Base-by-base conservation (phyloP, 2,797 vertebrate genomes). In the Poeciliopsis gracilis region DNA sequence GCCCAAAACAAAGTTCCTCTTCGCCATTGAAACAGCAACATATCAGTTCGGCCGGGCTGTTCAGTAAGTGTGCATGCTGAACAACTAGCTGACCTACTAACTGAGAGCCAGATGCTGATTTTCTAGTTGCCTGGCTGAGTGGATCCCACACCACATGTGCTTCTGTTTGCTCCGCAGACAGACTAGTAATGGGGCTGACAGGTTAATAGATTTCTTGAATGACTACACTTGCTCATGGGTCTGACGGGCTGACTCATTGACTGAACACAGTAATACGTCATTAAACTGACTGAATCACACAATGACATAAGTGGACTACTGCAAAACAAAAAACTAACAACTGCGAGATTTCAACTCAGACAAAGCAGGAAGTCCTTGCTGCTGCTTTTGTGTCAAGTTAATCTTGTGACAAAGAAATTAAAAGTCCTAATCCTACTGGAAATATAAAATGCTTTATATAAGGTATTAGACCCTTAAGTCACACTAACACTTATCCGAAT, bases 271-370 rank as follows among this genome's bases (percentile, higher is more conserved):
- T 77, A 72, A 67, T 51, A 55, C 85, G 88, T 89, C 85, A 87
- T 91, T 87, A 89, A 76, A 82, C 43, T 41, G 78, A 82, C 84
- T 90, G 90, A 94, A 87, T 90, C 89, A 94, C 5, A 73, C 55
- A 8, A 77, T 87, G 87, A 87, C 74, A 86, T 88, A 88, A 86
- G 73, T 84, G 66, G 72, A 87, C 55, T 33, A 75, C 63, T 72
- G 72, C 53, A 76, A 79, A 70, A 78, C 15, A 67, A 79, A 81
- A 81, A 7, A 33, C 23, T 28, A 49, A 87, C 67, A 84, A 78
- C 81, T 71, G 55, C 25, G 8, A 63, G 55, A 76, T 51, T 28
- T 79, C n/a, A 80, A 67, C 53, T 47, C 63, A 46, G 75, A 73
- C 15, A 33, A 82, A 61, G 30, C 55, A 36, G 79, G 30, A n/a